Evolutionary conservation across 2,113 vertebrate genomes (phyloP).

Genomic region (Sminthopsis crassicaudata): DNA sequence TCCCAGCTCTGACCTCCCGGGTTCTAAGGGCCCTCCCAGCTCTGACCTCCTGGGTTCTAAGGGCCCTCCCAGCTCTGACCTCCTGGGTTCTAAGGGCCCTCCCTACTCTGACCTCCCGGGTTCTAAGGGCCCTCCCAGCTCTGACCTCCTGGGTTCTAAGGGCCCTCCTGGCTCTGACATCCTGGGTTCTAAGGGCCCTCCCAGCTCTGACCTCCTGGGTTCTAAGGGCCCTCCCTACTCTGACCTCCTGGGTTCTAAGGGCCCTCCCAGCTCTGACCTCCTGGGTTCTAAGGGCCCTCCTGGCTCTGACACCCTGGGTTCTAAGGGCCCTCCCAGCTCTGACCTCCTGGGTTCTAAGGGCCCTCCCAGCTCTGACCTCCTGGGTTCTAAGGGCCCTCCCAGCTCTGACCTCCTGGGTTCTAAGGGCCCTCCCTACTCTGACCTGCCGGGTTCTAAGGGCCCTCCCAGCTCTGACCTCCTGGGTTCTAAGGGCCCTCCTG

Average conservation of each 20-base stretch:
- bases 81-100: too few relatives aligned
- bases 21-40: too few relatives aligned
- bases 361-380: not conserved
- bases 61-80: too few relatives aligned
- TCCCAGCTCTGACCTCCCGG: too few relatives aligned
- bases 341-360: not conserved
- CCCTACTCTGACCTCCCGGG: too few relatives aligned
- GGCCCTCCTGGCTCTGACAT: too few relatives aligned
- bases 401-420: not conserved
- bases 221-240: too few relatives aligned
- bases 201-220: not conserved
- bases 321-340: not conserved
- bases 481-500: not conserved
- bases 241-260: not conserved
- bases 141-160: not conserved
- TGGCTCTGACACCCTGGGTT: too few relatives aligned
- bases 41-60: too few relatives aligned
- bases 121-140: too few relatives aligned
- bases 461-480: not conserved
- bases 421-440: not conserved
- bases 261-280: not conserved
- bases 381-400: not conserved
- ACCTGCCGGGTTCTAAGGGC: not conserved
- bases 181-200: not conserved
- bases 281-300: too few relatives aligned